phyloP scores from a whole-genome alignment of 2,888 invertebrate species.

The Argynnis bischoffii region DNA sequence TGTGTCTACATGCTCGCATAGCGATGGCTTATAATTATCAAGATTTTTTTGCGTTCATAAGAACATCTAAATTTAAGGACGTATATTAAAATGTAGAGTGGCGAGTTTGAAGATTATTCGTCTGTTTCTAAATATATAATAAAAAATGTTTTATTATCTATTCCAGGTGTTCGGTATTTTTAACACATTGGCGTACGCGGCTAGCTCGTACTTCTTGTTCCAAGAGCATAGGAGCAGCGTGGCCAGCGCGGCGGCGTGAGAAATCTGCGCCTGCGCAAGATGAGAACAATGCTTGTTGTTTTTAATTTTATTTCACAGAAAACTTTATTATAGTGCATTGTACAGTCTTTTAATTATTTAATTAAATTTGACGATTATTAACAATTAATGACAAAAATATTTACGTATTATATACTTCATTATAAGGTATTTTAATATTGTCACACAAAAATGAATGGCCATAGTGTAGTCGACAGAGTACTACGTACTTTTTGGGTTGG shows the following conservation, averaged over 20 bases:
- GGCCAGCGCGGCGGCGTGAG: conserved; percentile 43
- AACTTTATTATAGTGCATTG: conserved; percentile 37
- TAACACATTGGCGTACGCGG: conserved; percentile 90
- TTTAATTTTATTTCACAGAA: conserved; percentile 42
- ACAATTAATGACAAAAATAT: conserved; percentile 17
- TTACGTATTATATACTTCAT: conserved; percentile 10
- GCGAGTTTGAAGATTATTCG: too few relatives aligned
- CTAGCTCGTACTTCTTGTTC: conserved; percentile 88
- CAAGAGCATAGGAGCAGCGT: conserved; percentile 85
- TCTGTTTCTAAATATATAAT: too few relatives aligned
- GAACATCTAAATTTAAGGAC: too few relatives aligned
- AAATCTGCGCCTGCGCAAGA: conserved; percentile 37
- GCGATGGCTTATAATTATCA: too few relatives aligned
- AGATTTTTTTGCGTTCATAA: too few relatives aligned
- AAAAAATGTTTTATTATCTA: not conserved
- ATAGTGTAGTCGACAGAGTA: conserved; percentile 20
- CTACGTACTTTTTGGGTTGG: conserved; percentile 8
- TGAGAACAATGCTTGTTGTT: conserved; percentile 46
- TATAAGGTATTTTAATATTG: conserved; percentile 5
- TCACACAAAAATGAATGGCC: conserved; percentile 25
- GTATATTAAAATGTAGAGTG: too few relatives aligned
- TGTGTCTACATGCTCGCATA: too few relatives aligned
- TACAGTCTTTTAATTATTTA: conserved; percentile 38
- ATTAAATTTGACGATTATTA: conserved; percentile 36
- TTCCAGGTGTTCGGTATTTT: conserved; percentile 90